These are phyloP conservation scores for Brachionus rotundiformis DNA, from an alignment of 1,140 invertebrate genomes.

Conservation along the genomic window DNA sequence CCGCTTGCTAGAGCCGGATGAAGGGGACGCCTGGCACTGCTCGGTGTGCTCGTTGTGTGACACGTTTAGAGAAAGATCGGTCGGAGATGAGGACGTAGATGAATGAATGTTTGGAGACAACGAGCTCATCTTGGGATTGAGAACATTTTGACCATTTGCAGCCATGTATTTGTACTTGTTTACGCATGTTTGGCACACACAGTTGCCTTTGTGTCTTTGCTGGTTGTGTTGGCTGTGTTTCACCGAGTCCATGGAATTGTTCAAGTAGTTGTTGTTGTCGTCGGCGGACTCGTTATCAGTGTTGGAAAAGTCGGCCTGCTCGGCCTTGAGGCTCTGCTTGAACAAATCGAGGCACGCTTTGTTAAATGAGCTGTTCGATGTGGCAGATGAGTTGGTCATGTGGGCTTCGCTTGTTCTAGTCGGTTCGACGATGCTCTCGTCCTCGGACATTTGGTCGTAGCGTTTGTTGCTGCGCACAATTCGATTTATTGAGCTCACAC, in stretches of 20 bases:
- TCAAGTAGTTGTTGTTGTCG: conserved; percentile 25
- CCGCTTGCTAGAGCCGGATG: neutral
- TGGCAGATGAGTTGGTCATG: neutral
- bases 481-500: conserved; percentile 98
- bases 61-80: conserved; percentile 8
- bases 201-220: conserved; percentile 47
- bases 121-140: neutral
- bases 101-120: neutral
- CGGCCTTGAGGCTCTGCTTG: neutral
- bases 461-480: conserved; percentile 66
- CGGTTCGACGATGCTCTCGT: neutral
- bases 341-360: neutral
- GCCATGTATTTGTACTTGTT: conserved; percentile 52
- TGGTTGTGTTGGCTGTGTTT: conserved; percentile 32
- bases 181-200: conserved; percentile 25
- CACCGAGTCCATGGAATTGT: conserved; percentile 31
- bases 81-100: conserved; percentile 10
- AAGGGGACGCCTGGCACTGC: neutral
- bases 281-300: conserved; percentile 21
- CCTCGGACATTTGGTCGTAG: conserved; percentile 22
- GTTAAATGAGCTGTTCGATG: neutral
- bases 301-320: neutral
- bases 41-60: neutral
- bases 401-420: neutral
- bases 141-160: conserved; percentile 32